Base-by-base conservation (phyloP, 2,888 invertebrate species). In the Phymatocera aterrima region DNA sequence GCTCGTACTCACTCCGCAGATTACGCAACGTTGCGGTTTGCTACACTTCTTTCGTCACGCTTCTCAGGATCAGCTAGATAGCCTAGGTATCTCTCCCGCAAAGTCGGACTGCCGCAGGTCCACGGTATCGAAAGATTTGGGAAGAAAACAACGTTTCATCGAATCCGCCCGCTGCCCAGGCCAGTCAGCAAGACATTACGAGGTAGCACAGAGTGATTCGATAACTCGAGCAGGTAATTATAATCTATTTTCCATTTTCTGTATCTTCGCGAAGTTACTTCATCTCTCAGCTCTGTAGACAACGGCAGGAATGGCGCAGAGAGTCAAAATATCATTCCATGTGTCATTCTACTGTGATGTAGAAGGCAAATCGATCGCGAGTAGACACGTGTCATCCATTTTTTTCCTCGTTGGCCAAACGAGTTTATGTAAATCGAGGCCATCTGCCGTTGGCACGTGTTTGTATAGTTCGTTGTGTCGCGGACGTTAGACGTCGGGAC, bases 21-120 rank as follows among this genome's bases (percentile, higher is more conserved):
- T 64, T 60, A 40, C 74, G 78, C 74, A 64, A 57, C 78, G 68
- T 78, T 72, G 72, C 72, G 72, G 72, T 72, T 48, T 34, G 48
- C 72, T 72, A 51, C 72, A 72, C 72, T 51, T 72, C 48, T 72
- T 68, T 51, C 72, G 72, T 72, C 72, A 72, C 72, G 72, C 72
- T 72, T 34, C 43, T 72, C 72, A 51, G 72, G 72, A 72, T 72
- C 48, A 34, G 24, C 31, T 34, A 72, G n/a, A n/a, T n/a, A n/a
- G n/a, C n/a, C n/a, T n/a, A 51, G 51, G 18, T 51, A 51, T 51
- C 40, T 24, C 3, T 72, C 21, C 31, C 10, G 18, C 34, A 15
- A 18, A 43, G 43, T 24, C 37, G 34, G 61, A 64, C 37, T 64
- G 37, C 37, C 15, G 24, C 24, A 10, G 31, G 12, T 31, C 15